Conservation (phyloP, 92 coral and sea anemone genomes). For the Palythoa grandis region DNA sequence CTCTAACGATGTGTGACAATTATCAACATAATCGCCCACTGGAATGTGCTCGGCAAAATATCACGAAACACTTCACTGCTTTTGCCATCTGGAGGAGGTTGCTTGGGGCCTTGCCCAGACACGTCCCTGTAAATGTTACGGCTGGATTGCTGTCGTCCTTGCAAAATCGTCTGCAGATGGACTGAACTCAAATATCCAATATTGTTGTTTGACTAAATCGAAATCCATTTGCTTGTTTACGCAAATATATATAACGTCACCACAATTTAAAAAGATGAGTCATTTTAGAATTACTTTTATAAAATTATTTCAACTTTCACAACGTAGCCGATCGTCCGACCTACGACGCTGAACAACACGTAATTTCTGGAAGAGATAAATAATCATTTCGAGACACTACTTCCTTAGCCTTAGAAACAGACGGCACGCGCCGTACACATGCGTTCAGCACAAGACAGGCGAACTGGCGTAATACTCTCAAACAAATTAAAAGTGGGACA, state of each 20-base stretch:
- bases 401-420: background rate
- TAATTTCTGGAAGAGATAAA: no score
- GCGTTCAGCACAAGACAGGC: background rate
- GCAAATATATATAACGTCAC: slow-evolving; percentile 3
- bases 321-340: background rate
- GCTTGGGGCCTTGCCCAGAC: slow-evolving; percentile 21
- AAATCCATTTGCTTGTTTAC: slow-evolving; percentile 3
- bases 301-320: background rate
- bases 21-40: background rate
- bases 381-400: background rate
- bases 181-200: background rate
- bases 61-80: slow-evolving; percentile 22
- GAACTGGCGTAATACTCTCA: background rate
- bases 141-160: background rate
- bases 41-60: slow-evolving; percentile 1
- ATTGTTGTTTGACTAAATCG: background rate
- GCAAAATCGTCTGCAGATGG: no score
- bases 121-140: slow-evolving; percentile 8
- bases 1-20: background rate
- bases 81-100: background rate
- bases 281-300: background rate
- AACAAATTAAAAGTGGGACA: slow-evolving; percentile 10
- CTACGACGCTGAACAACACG: no score
- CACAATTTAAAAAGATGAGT: background rate
- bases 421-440: slow-evolving; percentile 29